Evolutionary conservation across 2,888 invertebrate genomes (phyloP).

Genomic region (Rhingia rostrata): DNA sequence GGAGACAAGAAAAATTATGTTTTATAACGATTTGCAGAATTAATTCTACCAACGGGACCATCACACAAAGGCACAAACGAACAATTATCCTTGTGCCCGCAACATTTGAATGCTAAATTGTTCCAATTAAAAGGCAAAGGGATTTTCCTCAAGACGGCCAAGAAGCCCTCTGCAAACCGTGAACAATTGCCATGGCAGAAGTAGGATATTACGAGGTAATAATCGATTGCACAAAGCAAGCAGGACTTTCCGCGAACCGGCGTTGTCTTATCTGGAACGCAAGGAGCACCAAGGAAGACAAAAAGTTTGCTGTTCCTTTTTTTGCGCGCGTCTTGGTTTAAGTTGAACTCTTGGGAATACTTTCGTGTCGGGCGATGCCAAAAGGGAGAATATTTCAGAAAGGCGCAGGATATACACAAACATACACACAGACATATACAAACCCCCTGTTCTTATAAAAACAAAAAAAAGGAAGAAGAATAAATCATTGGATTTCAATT

Average conservation of each 20-base stretch:
- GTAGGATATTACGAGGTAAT: constrained; percentile 70
- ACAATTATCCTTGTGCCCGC: constrained; percentile 71
- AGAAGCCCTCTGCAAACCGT: constrained; percentile 6
- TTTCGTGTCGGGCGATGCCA: constrained; percentile 22
- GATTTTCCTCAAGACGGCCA: constrained; percentile 24
- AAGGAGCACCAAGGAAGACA: constrained; percentile 21
- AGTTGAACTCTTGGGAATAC: constrained; percentile 50
- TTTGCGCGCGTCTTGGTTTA: constrained; percentile 24
- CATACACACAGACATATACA: not conserved
- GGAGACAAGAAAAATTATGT: constrained; percentile 45
- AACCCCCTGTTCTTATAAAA: too few species aligned
- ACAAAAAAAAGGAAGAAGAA: constrained; percentile 56
- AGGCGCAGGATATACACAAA: constrained; percentile 44
- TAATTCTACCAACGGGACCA: constrained; percentile 33
- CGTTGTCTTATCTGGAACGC: constrained; percentile 55
- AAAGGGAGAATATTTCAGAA: constrained; percentile 26
- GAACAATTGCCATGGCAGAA: constrained; percentile 50
- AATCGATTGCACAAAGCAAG: constrained; percentile 60
- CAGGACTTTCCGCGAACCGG: constrained; percentile 41
- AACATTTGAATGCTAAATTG: constrained; percentile 74
- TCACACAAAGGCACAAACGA: constrained; percentile 66
- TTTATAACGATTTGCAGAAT: constrained; percentile 65
- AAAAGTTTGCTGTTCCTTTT: constrained; percentile 3
- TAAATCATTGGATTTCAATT: constrained; percentile 74
- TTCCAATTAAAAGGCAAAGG: constrained; percentile 67